Evolutionary conservation across 2,888 invertebrate genomes (phyloP).

Genomic region (Pristionchus japonicus): DNA sequence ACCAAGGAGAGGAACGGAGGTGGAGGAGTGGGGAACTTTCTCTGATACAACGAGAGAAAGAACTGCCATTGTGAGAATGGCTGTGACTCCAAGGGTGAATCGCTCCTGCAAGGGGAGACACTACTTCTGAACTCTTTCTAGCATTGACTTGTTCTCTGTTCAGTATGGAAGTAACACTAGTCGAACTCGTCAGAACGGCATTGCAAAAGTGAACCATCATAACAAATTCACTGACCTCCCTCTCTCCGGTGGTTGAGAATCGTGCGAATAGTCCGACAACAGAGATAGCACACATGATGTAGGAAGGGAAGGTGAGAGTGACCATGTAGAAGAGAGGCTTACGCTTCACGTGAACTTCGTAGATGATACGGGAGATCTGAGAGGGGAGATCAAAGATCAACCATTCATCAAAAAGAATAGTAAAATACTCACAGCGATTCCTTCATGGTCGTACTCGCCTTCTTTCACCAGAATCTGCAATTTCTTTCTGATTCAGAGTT

Average conservation of each 20-base stretch:
- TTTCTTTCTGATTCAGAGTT: too few species aligned
- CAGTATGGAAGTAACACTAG: too few species aligned
- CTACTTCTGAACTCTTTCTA: too few species aligned
- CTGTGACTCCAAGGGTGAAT: slow-evolving; percentile 72
- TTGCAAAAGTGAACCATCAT: background rate
- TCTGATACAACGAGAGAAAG: slow-evolving; percentile 72
- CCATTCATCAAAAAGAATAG: background rate
- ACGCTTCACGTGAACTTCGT: slow-evolving; percentile 69
- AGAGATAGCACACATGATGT: slow-evolving; percentile 70
- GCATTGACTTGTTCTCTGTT: too few species aligned
- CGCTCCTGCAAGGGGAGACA: slow-evolving; percentile 57
- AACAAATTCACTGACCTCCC: slow-evolving; percentile 56
- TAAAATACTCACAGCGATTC: slow-evolving; percentile 57
- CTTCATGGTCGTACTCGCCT: slow-evolving; percentile 69
- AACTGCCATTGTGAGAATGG: slow-evolving; percentile 73
- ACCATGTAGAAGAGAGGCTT: slow-evolving; percentile 74
- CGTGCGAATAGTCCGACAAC: slow-evolving; percentile 72
- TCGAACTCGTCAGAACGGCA: too few species aligned
- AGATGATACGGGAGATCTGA: slow-evolving; percentile 68
- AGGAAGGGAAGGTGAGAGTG: slow-evolving; percentile 71
- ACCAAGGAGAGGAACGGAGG: slow-evolving; percentile 70
- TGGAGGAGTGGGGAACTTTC: slow-evolving; percentile 72
- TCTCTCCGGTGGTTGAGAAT: slow-evolving; percentile 70
- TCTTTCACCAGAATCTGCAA: slow-evolving; percentile 65
- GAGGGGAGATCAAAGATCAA: background rate